Evolutionary conservation across 2,888 invertebrate genomes (phyloP).

Genomic region (Aelia acuminata): DNA sequence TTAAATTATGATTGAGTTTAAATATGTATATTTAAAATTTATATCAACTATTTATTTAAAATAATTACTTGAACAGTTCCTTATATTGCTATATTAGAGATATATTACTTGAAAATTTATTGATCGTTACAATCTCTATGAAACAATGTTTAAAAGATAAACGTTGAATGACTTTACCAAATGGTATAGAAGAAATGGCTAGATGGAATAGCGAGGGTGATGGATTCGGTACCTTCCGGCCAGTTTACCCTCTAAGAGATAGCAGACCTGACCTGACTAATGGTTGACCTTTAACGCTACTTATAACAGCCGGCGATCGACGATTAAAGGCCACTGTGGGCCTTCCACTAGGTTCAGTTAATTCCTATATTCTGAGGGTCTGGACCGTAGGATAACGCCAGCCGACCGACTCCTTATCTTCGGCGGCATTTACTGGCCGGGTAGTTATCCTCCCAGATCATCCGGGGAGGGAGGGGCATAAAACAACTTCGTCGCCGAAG

Average conservation of each 20-base stretch:
- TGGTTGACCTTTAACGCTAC: conserved; percentile 15
- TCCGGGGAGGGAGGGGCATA: background rate
- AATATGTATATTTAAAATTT: no score
- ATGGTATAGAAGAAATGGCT: background rate
- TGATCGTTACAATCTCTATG: no score
- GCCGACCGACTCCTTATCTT: background rate
- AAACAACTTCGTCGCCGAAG: background rate
- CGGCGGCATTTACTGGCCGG: background rate
- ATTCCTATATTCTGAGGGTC: background rate
- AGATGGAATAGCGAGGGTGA: background rate
- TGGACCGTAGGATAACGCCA: background rate
- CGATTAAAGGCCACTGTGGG: conserved; percentile 13
- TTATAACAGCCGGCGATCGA: background rate
- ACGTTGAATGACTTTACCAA: background rate
- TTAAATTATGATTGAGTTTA: no score
- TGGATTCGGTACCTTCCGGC: conserved; percentile 23
- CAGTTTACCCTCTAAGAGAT: background rate
- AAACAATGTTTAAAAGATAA: background rate
- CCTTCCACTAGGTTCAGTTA: conserved; percentile 18
- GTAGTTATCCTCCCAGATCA: conserved; percentile 14
- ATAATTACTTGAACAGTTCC: no score
- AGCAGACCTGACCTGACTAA: background rate
- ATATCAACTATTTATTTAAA: no score
- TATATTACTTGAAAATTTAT: no score
- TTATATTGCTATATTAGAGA: no score